Conservation (phyloP, 2,888 invertebrate species). For the Drosophila atripex region DNA sequence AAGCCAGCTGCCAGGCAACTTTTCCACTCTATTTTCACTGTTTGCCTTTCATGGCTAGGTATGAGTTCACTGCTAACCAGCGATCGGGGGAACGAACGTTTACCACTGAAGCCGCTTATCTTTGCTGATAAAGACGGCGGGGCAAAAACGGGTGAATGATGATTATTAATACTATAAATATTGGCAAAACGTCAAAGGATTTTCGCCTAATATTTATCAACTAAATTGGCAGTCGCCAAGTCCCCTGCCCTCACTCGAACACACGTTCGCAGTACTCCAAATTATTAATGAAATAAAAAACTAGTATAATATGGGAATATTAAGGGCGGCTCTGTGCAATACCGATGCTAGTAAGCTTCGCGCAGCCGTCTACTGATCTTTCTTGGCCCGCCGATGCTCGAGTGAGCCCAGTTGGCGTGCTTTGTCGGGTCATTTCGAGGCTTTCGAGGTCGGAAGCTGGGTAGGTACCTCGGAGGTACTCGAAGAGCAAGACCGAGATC, state of each 20-base stretch:
- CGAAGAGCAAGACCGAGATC: slow-evolving; percentile 47
- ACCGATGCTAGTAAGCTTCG: slow-evolving; percentile 32
- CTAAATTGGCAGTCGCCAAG: slow-evolving; percentile 33
- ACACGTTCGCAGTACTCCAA: neutral
- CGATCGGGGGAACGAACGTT: slow-evolving; percentile 31
- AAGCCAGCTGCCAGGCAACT: slow-evolving; percentile 45
- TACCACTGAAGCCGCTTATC: slow-evolving; percentile 45
- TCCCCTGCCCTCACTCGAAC: neutral
- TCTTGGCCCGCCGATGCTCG: slow-evolving; percentile 9
- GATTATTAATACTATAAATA: slow-evolving; percentile 80
- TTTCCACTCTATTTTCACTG: slow-evolving; percentile 38
- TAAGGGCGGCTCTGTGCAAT: neutral
- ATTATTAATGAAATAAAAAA: neutral
- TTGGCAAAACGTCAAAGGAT: slow-evolving; percentile 70
- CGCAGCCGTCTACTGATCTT: slow-evolving; percentile 55
- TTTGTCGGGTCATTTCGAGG: slow-evolving; percentile 33
- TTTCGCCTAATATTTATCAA: slow-evolving; percentile 66
- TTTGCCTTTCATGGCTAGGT: slow-evolving; percentile 14
- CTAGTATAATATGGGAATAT: neutral
- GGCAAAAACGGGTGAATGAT: slow-evolving; percentile 53
- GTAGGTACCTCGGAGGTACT: slow-evolving; percentile 1
- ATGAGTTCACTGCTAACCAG: slow-evolving; percentile 48
- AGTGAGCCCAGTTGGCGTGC: slow-evolving; percentile 13
- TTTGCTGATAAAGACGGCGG: slow-evolving; percentile 62
- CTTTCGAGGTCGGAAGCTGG: slow-evolving; percentile 40